A percentile compares a stretch with the other conserved stretches of the same genome.
Conservation (phyloP, 2,797 vertebrate species). For the Cebuella pygmaea region DNA sequence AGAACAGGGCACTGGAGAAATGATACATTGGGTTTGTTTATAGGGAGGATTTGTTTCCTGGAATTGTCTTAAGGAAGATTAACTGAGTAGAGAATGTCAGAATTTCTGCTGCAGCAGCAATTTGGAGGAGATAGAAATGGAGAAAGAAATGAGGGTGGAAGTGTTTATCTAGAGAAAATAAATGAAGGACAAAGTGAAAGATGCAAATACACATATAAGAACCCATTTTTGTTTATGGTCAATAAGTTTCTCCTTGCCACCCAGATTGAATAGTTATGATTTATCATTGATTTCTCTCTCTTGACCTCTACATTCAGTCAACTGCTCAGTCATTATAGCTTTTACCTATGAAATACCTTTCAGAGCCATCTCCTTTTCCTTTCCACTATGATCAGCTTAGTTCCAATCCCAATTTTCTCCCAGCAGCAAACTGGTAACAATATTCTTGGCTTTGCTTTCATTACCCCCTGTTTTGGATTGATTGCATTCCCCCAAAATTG, state of each 20-base stretch:
- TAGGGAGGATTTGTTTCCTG: constrained; percentile 25
- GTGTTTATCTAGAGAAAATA: neutral
- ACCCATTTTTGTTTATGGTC: neutral
- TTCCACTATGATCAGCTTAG: neutral
- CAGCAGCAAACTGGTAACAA: neutral
- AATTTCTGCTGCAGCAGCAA: neutral
- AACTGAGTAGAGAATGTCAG: neutral
- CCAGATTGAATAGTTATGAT: neutral
- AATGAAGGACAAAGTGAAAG: neutral
- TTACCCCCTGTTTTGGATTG: neutral
- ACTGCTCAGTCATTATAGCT: neutral
- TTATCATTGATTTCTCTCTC: neutral
- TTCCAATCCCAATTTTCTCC: neutral
- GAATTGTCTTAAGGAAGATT: constrained; percentile 14
- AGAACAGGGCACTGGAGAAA: neutral
- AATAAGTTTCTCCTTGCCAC: neutral
- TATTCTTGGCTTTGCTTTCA: neutral
- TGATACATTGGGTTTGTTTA: too few species aligned
- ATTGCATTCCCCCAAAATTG: neutral
- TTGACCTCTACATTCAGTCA: neutral
- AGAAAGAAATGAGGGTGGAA: neutral
- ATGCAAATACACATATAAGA: neutral
- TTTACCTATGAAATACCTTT: neutral
- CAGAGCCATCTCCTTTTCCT: neutral
- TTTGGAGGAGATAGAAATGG: neutral